phyloP scores from a whole-genome alignment of 2,888 invertebrate genomes.

The Patella pellucida region DNA sequence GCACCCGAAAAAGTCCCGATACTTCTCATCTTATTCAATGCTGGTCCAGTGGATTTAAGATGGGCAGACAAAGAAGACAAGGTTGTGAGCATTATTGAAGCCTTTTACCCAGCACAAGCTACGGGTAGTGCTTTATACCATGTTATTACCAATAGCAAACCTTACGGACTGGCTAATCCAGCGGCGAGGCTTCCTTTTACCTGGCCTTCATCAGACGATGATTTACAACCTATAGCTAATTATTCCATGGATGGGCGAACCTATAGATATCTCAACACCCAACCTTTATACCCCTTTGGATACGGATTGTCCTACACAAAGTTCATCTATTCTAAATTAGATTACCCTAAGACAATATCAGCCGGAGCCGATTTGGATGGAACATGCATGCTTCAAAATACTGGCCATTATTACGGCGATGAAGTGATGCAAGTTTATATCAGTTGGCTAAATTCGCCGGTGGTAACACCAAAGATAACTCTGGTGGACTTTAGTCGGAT shows the following conservation, averaged over 20 bases:
- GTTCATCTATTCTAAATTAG: conserved; percentile 38
- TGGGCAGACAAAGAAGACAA: background rate
- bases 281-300: conserved; percentile 50
- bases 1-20: background rate
- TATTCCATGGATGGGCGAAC: conserved; percentile 58
- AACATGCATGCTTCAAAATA: conserved; percentile 49
- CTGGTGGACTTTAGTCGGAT: background rate
- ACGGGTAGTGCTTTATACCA: background rate
- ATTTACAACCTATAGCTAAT: conserved; percentile 44
- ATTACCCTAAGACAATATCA: conserved; percentile 28
- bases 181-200: background rate
- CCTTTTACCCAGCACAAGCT: background rate
- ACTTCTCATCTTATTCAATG: background rate
- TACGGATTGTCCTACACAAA: conserved; percentile 47
- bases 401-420: conserved; percentile 53
- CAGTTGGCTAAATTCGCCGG: background rate
- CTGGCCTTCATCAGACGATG: background rate
- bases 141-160: background rate
- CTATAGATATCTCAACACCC: conserved; percentile 58
- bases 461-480: background rate
- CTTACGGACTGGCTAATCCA: conserved; percentile 1
- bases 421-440: conserved; percentile 47
- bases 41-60: background rate
- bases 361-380: conserved; percentile 46
- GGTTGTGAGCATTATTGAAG: background rate